Evolutionary conservation across 53 echinoderm and acorn worm species (phyloP), one percentile per base, ranked within the genome.

Genomic region (Hippasteria phrygiana): DNA sequence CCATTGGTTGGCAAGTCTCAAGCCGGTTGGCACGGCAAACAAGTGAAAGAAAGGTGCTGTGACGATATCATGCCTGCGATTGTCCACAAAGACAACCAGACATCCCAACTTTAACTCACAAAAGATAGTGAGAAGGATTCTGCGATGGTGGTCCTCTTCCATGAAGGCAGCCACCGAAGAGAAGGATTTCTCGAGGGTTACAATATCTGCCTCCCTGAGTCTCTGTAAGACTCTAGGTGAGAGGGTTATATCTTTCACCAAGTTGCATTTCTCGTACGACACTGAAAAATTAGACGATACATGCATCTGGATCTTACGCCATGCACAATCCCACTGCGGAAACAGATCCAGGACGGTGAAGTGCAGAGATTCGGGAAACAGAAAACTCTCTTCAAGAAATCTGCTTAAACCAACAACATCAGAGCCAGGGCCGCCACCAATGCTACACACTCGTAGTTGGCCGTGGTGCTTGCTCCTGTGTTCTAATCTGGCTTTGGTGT

Each of bases 401-500:
- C 5, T 75, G 75, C 75, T 50, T 33, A 75, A 32, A 13, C 75
- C 75, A 1, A 75, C 27, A 4, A 75, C 11, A 36, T 75, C 75
- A 6, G 75, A 75, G 33, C 75, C 75, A 1, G 75, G 75, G 34
- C 75, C 75, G 13, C 75, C 75, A 50, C 75, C 75, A 33, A 75
- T 47, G 35, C 75, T 50, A 51, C 75, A 75, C 5, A 75, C 75
- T 28, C 75, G 32, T 24, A 75, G 75, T 18, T 50, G 20, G 1
- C 35, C 14, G 10, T 75, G 50, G 28, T 24, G 31, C 32, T 50
- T 3, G 32, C 17, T 33, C 35, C 48, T 28, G 51, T 50, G 31
- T 33, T 51, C 32, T 13, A 75, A 24, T 37, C 73, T 72, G 35
- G 73, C 40, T 26, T 14, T 22, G 40, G n/a, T 42, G 40, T 40